These are phyloP conservation scores for Cerceris rybyensis DNA, from an alignment of 2,888 invertebrate species.

Conservation along the genomic window DNA sequence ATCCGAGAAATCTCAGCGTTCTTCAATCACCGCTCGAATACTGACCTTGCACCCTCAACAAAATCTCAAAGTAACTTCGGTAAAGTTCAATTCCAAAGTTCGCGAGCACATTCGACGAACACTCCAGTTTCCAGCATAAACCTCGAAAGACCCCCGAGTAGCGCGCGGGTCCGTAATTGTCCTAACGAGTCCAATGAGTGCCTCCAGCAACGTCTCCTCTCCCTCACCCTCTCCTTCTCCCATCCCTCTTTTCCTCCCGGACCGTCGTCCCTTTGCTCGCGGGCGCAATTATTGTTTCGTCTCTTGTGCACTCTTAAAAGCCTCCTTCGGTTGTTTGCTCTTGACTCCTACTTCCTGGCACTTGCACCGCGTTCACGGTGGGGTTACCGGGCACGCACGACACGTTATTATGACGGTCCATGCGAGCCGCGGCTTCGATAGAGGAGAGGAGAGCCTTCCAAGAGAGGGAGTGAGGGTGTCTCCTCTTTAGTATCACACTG, in stretches of 20 bases:
- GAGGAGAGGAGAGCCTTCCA: slow-evolving; percentile 6
- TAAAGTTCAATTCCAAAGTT: background rate
- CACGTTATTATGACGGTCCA: slow-evolving; percentile 42
- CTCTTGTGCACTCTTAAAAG: slow-evolving; percentile 45
- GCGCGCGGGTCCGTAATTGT: slow-evolving; percentile 46
- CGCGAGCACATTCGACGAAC: background rate
- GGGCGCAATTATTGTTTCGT: slow-evolving; percentile 46
- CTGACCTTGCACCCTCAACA: no score
- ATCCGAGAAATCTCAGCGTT: no score
- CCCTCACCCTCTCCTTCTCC: slow-evolving; percentile 1
- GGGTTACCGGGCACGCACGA: slow-evolving; percentile 45
- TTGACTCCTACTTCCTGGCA: slow-evolving; percentile 60
- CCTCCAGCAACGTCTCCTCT: slow-evolving; percentile 25
- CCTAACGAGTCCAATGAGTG: slow-evolving; percentile 61
- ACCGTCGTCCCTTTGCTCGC: slow-evolving; percentile 11
- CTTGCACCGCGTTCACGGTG: slow-evolving; percentile 34
- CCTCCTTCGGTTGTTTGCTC: slow-evolving; percentile 55
- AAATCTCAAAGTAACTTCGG: background rate
- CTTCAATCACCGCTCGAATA: no score
- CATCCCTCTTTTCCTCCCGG: background rate
- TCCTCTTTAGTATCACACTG: slow-evolving; percentile 58
- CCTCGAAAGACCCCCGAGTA: slow-evolving; percentile 41
- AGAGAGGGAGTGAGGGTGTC: slow-evolving; percentile 53
- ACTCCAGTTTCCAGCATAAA: slow-evolving; percentile 44
- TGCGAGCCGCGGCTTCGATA: slow-evolving; percentile 6